A percentile compares a stretch with the other conserved stretches of the same genome.
Conservation (phyloP, 1,140 invertebrate species). For the Thaumetopoea pityocampa region DNA sequence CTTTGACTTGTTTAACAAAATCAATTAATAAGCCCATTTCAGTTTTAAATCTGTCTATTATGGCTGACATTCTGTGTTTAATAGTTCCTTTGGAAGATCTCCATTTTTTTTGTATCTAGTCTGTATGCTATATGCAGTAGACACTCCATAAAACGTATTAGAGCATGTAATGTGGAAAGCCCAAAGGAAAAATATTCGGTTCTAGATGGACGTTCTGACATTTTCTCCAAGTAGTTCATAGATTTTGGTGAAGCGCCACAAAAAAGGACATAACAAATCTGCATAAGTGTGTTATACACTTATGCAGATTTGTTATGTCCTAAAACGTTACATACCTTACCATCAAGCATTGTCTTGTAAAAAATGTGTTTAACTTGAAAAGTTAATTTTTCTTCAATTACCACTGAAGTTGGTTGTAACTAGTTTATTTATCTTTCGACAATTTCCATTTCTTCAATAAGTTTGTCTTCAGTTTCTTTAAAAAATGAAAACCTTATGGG, state of each 20-base stretch:
- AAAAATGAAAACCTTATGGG: background rate
- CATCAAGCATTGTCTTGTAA: background rate
- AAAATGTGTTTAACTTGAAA: background rate
- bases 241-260: background rate
- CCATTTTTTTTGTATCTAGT: constrained; percentile 4
- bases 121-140: constrained; percentile 7
- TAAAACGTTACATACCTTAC: background rate
- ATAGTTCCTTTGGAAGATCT: background rate
- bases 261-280: too few relatives aligned
- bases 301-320: background rate
- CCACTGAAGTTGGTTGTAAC: background rate
- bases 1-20: constrained; percentile 22
- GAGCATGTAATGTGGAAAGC: constrained; percentile 4
- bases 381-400: background rate
- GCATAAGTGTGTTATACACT: background rate
- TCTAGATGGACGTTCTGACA: too few relatives aligned
- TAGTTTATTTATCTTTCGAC: background rate
- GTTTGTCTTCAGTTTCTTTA: background rate
- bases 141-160: constrained; percentile 10
- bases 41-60: constrained; percentile 31
- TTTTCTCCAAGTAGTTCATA: background rate
- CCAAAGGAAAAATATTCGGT: too few relatives aligned
- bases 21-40: constrained; percentile 36
- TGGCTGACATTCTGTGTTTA: constrained; percentile 25
- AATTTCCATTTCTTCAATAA: background rate